Percentiles rank a stretch among this genome's conserved stretches.
phyloP scores from a whole-genome alignment of 92 coral and sea anemone species.

The Epizoanthus stellaris region DNA sequence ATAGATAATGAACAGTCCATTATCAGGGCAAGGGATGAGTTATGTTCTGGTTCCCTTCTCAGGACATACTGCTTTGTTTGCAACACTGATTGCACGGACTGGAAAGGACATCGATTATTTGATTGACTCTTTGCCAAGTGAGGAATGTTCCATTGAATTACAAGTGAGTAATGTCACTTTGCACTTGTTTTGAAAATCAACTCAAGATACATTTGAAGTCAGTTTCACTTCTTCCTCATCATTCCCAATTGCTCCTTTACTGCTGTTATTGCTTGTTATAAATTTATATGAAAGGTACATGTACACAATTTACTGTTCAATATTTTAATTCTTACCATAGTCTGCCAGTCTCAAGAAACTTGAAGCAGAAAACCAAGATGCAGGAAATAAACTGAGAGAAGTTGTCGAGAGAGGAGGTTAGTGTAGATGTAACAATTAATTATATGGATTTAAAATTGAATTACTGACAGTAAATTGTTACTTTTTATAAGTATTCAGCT shows the following conservation, averaged over 20 bases:
- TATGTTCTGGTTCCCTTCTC: neutral
- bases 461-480: neutral
- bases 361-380: constrained; percentile 92
- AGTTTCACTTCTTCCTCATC: too few species aligned
- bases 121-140: constrained; percentile 93
- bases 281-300: too few species aligned
- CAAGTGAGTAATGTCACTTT: constrained; percentile 64
- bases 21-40: neutral
- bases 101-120: constrained; percentile 94
- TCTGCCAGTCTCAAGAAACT: constrained; percentile 94
- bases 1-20: neutral
- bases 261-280: too few species aligned
- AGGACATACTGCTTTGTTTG: constrained; percentile 97
- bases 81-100: constrained; percentile 92
- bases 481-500: too few species aligned
- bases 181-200: too few species aligned
- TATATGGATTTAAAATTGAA: neutral
- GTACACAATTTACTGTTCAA: neutral
- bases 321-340: constrained; percentile 49
- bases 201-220: neutral
- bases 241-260: too few species aligned
- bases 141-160: constrained; percentile 91
- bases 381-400: constrained; percentile 90
- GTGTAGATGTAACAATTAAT: neutral
- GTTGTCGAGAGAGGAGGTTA: constrained; percentile 83